Base-by-base conservation (phyloP, 2,113 vertebrate genomes). In the Rattus norvegicus region DNA sequence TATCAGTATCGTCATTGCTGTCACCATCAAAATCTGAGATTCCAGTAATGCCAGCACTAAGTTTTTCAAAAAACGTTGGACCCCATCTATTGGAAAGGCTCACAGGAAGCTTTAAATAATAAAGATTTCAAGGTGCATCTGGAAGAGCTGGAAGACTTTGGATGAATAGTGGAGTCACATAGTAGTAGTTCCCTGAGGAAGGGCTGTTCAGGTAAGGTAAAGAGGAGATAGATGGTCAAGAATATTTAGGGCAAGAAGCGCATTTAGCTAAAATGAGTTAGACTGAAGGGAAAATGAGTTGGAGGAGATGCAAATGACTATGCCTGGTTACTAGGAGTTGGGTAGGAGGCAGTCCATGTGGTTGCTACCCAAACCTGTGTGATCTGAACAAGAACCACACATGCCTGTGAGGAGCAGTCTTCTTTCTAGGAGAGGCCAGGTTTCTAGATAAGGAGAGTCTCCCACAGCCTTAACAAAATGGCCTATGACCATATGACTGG, bases 381-480 rank as follows among this genome's bases (percentile, higher is more conserved):
- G 26, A 70, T n/a, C 65, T 30, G 54, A 83, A 36, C 54, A 36
- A 39, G 84, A 2, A 17, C 3, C 2, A 14, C 0, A 6, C 36
- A 2, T 49, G 2, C 22, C 43, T 47, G 16, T 22, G 52, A 24
- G 81, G 63, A 54, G 14, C 73, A 56, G 2, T 36, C 84, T 90
- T 63, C 90, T 43, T 85, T 84, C 83, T 12, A 24, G 76, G 81
- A 90, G 30, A 84, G 16, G 36, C 36, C 84, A 43, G 4, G 1
- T 69, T 86, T 72, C 84, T 84, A 54, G 19, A 88, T 91, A 4
- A 88, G 86, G 83, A 97, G 84, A 39, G 33, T 93, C 95, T 97
- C 97, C 94, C 96, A 96, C 87, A 84, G 96, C 96, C 97, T 93
- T 98, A 97, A 98, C 96, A 88, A 92, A 97, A 98, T 98, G 98